Evolutionary conservation across 2,113 vertebrate genomes (phyloP).

Genomic region (Proteles cristata): DNA sequence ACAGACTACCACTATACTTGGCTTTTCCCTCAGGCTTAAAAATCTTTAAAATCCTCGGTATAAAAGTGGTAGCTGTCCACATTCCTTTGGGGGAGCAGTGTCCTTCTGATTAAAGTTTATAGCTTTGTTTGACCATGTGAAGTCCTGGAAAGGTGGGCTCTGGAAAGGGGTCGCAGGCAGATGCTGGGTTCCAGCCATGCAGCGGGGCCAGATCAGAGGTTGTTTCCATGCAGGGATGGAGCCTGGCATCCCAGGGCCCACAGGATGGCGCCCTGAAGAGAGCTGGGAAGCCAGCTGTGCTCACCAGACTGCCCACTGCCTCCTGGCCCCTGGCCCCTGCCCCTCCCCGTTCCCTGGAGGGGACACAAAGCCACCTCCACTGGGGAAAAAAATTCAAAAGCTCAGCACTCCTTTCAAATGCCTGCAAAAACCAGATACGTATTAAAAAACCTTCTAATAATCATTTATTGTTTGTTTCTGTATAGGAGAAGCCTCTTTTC

Average conservation of each 20-base stretch:
- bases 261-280: neutral
- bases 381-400: neutral
- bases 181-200: neutral
- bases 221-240: accelerated
- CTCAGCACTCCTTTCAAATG: neutral
- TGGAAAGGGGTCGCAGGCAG: neutral
- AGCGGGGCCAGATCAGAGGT: neutral
- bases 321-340: accelerated
- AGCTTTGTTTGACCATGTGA: neutral
- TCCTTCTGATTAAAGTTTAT: neutral
- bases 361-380: neutral
- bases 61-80: too few species aligned
- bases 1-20: neutral
- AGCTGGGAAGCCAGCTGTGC: neutral
- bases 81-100: neutral
- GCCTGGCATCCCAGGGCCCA: neutral
- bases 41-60: neutral
- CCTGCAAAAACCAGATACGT: neutral
- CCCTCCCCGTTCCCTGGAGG: accelerated
- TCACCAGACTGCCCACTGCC: too few species aligned
- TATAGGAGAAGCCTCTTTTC: neutral
- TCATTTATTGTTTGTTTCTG: constrained; percentile 31
- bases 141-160: neutral
- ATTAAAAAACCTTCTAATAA: neutral
- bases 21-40: neutral